Base-by-base conservation (phyloP, 2,113 vertebrate species). In the Centropristis striata region DNA sequence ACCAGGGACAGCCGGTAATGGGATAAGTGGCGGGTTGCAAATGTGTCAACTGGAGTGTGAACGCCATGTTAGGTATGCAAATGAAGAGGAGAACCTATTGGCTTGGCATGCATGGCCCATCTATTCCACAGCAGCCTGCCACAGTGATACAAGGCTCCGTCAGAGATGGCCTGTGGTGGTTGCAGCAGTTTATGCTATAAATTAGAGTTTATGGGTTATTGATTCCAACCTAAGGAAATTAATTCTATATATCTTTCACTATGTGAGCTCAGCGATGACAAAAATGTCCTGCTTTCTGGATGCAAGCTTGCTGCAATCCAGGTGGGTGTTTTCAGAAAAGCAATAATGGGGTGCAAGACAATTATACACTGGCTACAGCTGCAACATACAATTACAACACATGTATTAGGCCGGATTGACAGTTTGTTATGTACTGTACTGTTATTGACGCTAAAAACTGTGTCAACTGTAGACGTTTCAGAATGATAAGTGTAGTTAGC, bases 41-140 rank as follows among this genome's bases (percentile, higher is more conserved):
- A 93, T 85, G 91, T 92, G 90, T 85, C 90, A 93, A 91, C 81
- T 88, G 78, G 86, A 92, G 90, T 92, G 87, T 93, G 90, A 93
- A 93, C 65, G 51, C 42, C 78, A 73, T 89, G 90, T 91, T 90
- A 89, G 78, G 72, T 88, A 93, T 93, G 91, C 90, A 92, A 93
- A 94, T 91, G 83, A 89, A 41, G 72, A 80, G 36, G 69, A 70
- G 61, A 75, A 85, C 53, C 87, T 79, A 84, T 71, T 79, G 87
- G 81, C 75, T 85, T 66, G 82, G 80, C 76, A 36, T 63, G 84
- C 75, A 86, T 46, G 75, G 69, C 54, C 83, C 68, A 83, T 91
- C 71, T 86, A 84, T 75, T 85, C 84, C 64, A 75, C 72, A 66
- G 57, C 81, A 70, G 59, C 76, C 63, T 42, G 78, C 80, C 65